A percentile compares a stretch with the other conserved stretches of the same genome.
Conservation (phyloP, 2,797 vertebrate genomes). For the Smutsia gigantea region DNA sequence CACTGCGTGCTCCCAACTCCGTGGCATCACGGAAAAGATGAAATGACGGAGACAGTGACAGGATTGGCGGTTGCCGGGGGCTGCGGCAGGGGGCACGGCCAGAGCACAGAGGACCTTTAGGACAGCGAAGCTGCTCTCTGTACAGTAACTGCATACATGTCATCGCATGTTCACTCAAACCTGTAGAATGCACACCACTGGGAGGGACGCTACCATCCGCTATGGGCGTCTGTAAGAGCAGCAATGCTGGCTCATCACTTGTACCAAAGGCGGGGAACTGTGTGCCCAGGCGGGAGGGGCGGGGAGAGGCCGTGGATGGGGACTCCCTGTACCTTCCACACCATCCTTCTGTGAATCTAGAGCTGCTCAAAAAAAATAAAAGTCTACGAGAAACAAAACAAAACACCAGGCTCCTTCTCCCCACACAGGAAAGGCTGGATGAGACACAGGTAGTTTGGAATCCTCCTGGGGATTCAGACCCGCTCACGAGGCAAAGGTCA, state of each 20-base stretch:
- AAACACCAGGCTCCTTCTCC: not conserved
- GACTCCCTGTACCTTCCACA: not conserved
- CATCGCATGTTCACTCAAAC: not conserved
- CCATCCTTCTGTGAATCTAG: not conserved
- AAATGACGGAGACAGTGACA: not conserved
- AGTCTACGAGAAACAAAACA: conserved; percentile 8
- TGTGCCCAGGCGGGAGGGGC: not conserved
- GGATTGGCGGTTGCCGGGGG: not conserved
- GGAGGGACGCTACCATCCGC: not conserved
- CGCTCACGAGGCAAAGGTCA: not conserved
- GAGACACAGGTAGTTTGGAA: not conserved
- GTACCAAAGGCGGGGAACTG: not conserved
- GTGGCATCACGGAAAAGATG: not conserved
- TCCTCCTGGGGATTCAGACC: not conserved
- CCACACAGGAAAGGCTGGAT: not conserved
- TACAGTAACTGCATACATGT: not conserved
- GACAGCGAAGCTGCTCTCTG: not conserved
- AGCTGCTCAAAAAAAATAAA: not conserved
- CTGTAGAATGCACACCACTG: not conserved
- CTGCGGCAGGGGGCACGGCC: accelerated
- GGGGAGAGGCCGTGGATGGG: not conserved
- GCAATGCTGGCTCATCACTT: not conserved
- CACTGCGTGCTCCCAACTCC: not conserved
- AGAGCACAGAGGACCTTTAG: not conserved
- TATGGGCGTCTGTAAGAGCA: not conserved